phyloP scores from a whole-genome alignment of 2,888 invertebrate genomes.

The Heliconius aoede region DNA sequence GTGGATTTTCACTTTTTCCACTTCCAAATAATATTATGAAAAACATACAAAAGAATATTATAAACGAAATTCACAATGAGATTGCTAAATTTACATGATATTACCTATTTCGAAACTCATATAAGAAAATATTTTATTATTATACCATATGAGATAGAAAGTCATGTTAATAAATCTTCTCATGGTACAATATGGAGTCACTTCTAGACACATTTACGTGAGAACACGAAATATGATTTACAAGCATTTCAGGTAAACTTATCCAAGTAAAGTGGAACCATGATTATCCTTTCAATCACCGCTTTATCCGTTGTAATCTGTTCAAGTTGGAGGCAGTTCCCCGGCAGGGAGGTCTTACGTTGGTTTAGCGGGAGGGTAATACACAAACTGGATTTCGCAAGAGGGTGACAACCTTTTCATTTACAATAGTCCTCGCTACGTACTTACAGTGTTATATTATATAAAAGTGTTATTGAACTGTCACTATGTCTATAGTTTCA shows the following conservation, averaged over 20 bases:
- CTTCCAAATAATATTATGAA: background rate
- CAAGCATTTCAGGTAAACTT: conserved; percentile 71
- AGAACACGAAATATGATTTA: conserved; percentile 62
- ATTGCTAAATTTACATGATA: background rate
- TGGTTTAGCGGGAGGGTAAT: conserved; percentile 45
- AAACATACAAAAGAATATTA: background rate
- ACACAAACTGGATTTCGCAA: conserved; percentile 34
- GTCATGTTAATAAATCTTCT: conserved; percentile 2
- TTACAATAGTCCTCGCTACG: conserved; percentile 2
- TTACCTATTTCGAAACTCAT: background rate
- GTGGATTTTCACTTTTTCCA: too few species aligned
- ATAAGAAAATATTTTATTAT: background rate
- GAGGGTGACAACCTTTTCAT: conserved; percentile 33
- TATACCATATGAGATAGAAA: background rate
- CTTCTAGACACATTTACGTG: conserved; percentile 50
- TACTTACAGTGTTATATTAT: background rate
- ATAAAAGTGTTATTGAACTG: conserved; percentile 4
- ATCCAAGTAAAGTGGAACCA: conserved; percentile 62
- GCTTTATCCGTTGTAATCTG: conserved; percentile 65
- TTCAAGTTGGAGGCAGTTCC: conserved; percentile 51
- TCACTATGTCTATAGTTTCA: background rate
- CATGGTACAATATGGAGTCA: conserved; percentile 16
- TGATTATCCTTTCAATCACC: conserved; percentile 65
- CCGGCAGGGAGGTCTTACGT: conserved; percentile 53
- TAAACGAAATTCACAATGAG: background rate